Conservation (phyloP, 1,140 invertebrate species). For the Muscidifurax raptorellus region DNA sequence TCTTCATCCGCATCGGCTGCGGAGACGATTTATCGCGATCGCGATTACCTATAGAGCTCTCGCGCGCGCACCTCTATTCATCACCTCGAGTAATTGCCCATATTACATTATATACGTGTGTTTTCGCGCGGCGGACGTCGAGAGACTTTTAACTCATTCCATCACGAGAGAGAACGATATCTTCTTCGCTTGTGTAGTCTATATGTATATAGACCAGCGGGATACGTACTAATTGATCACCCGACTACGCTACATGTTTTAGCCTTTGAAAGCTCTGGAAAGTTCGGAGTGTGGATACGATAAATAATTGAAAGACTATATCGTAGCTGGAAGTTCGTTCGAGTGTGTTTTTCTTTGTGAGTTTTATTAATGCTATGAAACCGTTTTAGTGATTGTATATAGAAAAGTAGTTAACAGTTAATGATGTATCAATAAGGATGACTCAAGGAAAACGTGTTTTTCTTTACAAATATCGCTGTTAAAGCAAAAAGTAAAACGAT, state of each 20-base stretch:
- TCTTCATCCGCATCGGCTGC: slow-evolving; percentile 38
- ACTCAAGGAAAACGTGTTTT: background rate
- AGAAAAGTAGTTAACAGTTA: too few relatives aligned
- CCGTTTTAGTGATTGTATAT: too few relatives aligned
- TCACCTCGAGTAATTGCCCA: slow-evolving; percentile 60
- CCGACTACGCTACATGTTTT: background rate
- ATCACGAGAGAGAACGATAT: background rate
- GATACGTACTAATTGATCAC: background rate
- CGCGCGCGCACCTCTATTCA: slow-evolving; percentile 56
- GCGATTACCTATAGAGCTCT: slow-evolving; percentile 45
- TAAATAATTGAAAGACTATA: slow-evolving; percentile 1
- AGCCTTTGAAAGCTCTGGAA: background rate
- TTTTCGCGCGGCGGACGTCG: slow-evolving; percentile 2
- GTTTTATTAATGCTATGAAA: too few relatives aligned
- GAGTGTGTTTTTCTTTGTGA: too few relatives aligned
- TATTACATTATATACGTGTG: slow-evolving; percentile 57
- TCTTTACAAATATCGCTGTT: background rate
- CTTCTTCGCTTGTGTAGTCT: background rate
- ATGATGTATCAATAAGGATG: too few relatives aligned
- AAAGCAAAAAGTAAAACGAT: too few relatives aligned
- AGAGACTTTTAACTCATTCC: slow-evolving; percentile 19
- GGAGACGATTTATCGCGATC: slow-evolving; percentile 50
- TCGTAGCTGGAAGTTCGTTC: too few relatives aligned
- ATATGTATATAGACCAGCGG: too few relatives aligned
- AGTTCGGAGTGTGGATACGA: background rate